Evolutionary conservation across 2,888 invertebrate genomes (phyloP).

Genomic region (Fabriciana adippe): DNA sequence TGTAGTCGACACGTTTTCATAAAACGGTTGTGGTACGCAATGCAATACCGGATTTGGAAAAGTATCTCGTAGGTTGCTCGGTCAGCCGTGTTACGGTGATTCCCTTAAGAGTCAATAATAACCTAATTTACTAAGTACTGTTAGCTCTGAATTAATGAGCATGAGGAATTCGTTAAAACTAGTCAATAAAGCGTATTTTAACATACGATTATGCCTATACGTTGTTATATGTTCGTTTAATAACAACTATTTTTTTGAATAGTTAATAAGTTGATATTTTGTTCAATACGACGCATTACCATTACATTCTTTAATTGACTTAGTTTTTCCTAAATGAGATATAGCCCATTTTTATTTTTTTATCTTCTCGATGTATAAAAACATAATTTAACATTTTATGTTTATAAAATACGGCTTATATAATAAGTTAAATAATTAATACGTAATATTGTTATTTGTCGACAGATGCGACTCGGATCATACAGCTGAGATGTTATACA

Average conservation of each 20-base stretch:
- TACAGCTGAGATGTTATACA: slow-evolving; percentile 93
- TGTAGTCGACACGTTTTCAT: slow-evolving; percentile 43
- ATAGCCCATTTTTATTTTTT: too few species aligned
- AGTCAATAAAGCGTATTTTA: not conserved
- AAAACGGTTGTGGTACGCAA: slow-evolving; percentile 40
- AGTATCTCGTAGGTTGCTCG: slow-evolving; percentile 43
- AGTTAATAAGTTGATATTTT: too few species aligned
- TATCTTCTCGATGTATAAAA: too few species aligned
- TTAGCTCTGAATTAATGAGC: slow-evolving; percentile 35
- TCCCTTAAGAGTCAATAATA: slow-evolving; percentile 42
- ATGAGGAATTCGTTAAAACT: slow-evolving; percentile 20
- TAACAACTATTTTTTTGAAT: too few species aligned
- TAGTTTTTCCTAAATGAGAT: too few species aligned
- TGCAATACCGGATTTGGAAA: slow-evolving; percentile 44
- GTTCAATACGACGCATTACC: too few species aligned
- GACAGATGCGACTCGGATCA: slow-evolving; percentile 93
- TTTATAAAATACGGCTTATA: too few species aligned
- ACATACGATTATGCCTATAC: too few species aligned
- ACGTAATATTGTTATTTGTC: slow-evolving; percentile 19
- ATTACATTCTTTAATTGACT: too few species aligned
- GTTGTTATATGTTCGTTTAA: too few species aligned
- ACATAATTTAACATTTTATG: too few species aligned
- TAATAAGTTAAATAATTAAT: too few species aligned
- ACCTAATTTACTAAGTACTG: slow-evolving; percentile 42
- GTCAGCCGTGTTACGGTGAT: slow-evolving; percentile 41